These are phyloP conservation scores for Callyntrura guangdongensis DNA, from an alignment of 2,888 invertebrate species.

Conservation along the genomic window DNA sequence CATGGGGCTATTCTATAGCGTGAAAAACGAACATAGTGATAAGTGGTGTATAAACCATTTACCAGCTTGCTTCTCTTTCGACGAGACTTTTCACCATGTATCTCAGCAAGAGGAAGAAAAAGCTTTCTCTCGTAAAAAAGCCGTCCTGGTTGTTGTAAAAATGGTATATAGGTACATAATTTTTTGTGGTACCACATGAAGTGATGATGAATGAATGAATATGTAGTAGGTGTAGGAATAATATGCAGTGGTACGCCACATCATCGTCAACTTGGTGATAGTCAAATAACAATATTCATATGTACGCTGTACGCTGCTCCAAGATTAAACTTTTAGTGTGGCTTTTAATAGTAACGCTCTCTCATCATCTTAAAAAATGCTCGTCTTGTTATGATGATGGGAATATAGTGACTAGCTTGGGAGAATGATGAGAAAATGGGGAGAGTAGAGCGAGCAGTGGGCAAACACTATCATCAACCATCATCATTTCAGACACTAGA, in stretches of 20 bases:
- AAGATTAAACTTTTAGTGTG: constrained; percentile 48
- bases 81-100: not conserved
- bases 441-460: not conserved
- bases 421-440: constrained; percentile 6
- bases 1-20: not conserved
- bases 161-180: not conserved
- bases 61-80: not conserved
- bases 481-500: not conserved
- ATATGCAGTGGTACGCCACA: constrained; percentile 8
- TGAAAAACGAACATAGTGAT: not conserved
- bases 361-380: constrained; percentile 14
- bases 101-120: not conserved
- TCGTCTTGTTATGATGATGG: not conserved
- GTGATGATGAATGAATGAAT: constrained; percentile 30
- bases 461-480: constrained; percentile 31
- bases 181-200: not conserved
- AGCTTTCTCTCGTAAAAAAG: not conserved
- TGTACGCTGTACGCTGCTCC: not conserved
- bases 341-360: constrained; percentile 15
- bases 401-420: not conserved
- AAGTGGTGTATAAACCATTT: constrained; percentile 30
- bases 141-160: not conserved
- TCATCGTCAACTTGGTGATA: not conserved
- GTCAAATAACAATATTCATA: not conserved
- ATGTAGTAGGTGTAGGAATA: not conserved